These are phyloP conservation scores for Colletes gigas DNA, from an alignment of 1,140 invertebrate genomes.

Conservation along the genomic window DNA sequence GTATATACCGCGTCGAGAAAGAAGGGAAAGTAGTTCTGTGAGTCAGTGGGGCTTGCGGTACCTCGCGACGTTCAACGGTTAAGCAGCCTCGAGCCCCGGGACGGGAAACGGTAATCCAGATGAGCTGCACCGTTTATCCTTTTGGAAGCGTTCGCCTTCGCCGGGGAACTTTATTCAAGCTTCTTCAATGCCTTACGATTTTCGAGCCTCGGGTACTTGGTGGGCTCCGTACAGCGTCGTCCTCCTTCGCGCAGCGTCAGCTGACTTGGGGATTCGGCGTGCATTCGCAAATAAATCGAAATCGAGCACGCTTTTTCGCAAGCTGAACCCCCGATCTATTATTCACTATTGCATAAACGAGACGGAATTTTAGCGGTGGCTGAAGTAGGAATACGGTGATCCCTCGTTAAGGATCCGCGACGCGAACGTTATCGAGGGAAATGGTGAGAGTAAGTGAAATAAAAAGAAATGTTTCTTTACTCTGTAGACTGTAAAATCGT, in stretches of 20 bases:
- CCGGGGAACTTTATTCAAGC: neutral
- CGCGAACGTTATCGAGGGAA: no score
- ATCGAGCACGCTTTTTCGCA: no score
- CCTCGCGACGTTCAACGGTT: constrained; percentile 61
- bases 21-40: constrained; percentile 80
- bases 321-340: no score
- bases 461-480: no score
- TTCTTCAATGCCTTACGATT: neutral
- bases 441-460: no score
- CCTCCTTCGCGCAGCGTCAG: neutral
- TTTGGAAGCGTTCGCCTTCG: neutral
- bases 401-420: no score
- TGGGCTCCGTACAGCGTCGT: no score
- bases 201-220: neutral
- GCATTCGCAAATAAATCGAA: neutral
- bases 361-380: no score
- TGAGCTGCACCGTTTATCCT: constrained; percentile 34
- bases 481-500: no score
- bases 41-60: constrained; percentile 79
- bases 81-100: constrained; percentile 48
- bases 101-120: constrained; percentile 56
- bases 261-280: neutral
- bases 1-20: constrained; percentile 64
- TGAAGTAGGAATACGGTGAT: no score
- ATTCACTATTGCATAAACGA: no score